Evolutionary conservation across 2,888 invertebrate species (phyloP).

Genomic region (Lepeophtheirus nordmannii): DNA sequence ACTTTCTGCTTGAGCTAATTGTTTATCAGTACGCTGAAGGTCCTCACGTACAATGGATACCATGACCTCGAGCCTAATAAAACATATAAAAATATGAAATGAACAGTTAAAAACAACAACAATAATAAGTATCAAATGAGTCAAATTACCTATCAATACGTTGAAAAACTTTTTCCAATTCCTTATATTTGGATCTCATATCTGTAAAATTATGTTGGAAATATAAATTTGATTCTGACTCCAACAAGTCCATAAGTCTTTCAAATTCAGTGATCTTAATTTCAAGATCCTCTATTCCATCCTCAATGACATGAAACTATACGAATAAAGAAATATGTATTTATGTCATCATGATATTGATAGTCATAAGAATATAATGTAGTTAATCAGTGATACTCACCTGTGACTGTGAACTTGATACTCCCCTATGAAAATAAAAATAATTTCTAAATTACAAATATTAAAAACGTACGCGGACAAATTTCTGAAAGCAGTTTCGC

Average conservation of each 20-base stretch:
- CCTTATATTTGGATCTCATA: not conserved
- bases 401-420: not conserved
- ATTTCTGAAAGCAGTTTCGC: too few relatives aligned
- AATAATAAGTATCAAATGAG: too few relatives aligned
- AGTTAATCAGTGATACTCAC: not conserved
- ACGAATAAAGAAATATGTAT: not conserved
- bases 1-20: not conserved
- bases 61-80: not conserved
- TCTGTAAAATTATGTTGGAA: slow-evolving; percentile 2
- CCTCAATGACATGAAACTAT: not conserved
- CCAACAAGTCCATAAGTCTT: not conserved
- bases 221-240: not conserved
- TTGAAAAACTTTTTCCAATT: not conserved
- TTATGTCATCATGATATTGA: not conserved
- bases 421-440: not conserved
- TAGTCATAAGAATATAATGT: not conserved
- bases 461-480: too few relatives aligned
- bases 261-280: not conserved
- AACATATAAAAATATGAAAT: not conserved
- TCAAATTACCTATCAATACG: not conserved
- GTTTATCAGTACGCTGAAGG: slow-evolving; percentile 1
- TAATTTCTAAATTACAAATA: too few relatives aligned
- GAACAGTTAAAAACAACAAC: too few relatives aligned
- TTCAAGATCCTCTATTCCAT: not conserved
- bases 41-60: not conserved